Percentiles rank a stretch among this genome's conserved stretches.
Evolutionary conservation across 2,797 vertebrate species (phyloP).

Genomic region (Ctenosaura bakeri): DNA sequence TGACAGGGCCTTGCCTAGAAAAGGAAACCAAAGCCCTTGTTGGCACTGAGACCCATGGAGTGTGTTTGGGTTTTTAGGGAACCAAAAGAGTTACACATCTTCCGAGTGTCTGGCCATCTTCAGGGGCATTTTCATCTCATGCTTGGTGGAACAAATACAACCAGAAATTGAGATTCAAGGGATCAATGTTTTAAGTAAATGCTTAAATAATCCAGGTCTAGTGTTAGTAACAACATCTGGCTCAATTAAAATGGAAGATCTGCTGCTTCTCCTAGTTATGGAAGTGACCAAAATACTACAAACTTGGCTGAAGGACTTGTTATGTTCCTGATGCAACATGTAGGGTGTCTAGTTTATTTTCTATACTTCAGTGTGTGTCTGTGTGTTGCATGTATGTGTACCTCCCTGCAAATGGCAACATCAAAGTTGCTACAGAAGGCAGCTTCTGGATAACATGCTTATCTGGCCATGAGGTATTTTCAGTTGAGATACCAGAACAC

Average conservation of each 20-base stretch:
- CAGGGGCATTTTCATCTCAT: background rate
- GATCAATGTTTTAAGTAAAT: background rate
- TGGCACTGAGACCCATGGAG: background rate
- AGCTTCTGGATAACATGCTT: constrained; percentile 1
- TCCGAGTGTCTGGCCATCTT: background rate
- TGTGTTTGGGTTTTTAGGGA: background rate
- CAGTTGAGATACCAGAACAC: background rate
- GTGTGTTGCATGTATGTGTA: background rate
- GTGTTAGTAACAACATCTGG: background rate
- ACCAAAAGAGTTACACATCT: background rate
- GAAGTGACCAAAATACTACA: background rate
- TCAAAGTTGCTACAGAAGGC: background rate
- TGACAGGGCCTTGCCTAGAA: background rate
- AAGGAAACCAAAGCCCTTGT: background rate
- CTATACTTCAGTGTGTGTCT: background rate
- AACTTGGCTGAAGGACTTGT: background rate
- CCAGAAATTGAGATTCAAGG: background rate
- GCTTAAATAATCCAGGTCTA: background rate
- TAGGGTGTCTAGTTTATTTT: background rate
- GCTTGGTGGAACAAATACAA: background rate
- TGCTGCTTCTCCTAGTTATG: constrained; percentile 11
- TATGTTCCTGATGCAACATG: background rate
- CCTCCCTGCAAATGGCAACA: background rate
- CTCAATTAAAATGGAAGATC: background rate
- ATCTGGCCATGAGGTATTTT: no score